Base-by-base conservation (phyloP, 1,140 invertebrate species). In the Mylabris phalerata region DNA sequence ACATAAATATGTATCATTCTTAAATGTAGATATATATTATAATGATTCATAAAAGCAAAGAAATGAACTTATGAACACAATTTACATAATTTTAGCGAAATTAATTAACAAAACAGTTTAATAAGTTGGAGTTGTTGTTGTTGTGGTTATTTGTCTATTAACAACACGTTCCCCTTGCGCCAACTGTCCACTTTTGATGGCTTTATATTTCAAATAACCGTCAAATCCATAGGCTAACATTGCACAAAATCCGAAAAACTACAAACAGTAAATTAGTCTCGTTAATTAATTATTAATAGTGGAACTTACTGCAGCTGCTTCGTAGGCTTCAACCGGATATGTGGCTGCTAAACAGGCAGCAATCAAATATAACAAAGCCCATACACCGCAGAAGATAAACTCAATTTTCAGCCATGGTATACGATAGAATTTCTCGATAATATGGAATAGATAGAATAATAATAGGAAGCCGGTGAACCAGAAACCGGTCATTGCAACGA, bases 381-480 rank as follows among this genome's bases (percentile, higher is more conserved):
- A 89, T 2, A 90, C 45, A 1, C 76, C 75, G 71, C 86, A 88
- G 75, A 86, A 92, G 11, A 81, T 77, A 32, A 92, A 82, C 77
- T 93, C 92, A 67, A 93, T 84, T 73, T 89, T 87, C 24, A 90
- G 70, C 92, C 92, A 95, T 0, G 91, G 92, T 55, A 95, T 86
- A 72, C 83, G 87, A 70, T 87, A 86, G 66, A 90, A 86, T 71
- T 88, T 90, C 69, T 93, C 89, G 58, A 94, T 79, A 9, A 94
- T 80, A 70, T 95, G 90, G 70, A 94, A 90, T 49, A 92, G 68
- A 74, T 93, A 93, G 52, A 93, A 81, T 0, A 84, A 79, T 11
- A 94, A 80, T 10, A 94, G 74, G 44, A 92, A 85, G 9, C 86
- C 83, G 0, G 88, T 92, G 57, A 89, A 85, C 83, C 90, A 91